Percentiles rank a stretch among this genome's conserved stretches.
phyloP scores from a whole-genome alignment of 2,113 vertebrate genomes.

The Megaceryle maxima region DNA sequence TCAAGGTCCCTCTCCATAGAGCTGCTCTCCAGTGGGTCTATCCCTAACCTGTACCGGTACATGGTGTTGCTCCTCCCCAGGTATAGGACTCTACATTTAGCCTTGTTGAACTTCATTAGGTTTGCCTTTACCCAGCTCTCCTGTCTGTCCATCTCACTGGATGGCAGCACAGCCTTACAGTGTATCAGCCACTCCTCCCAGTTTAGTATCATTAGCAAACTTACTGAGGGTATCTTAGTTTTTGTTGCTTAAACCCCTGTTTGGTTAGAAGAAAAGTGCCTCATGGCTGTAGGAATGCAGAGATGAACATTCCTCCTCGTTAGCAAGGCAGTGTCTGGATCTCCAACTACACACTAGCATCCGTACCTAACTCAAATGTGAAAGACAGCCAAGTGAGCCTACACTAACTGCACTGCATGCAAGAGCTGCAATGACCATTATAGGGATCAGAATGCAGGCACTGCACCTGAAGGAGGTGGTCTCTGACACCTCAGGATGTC shows the following conservation, averaged over 20 bases:
- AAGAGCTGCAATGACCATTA: neutral
- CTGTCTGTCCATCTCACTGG: no score
- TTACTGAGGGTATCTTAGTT: neutral
- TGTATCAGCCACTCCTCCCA: no score
- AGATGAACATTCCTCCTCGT: conserved; percentile 12
- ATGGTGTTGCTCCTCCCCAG: no score
- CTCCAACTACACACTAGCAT: neutral
- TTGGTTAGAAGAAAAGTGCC: neutral
- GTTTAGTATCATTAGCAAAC: no score
- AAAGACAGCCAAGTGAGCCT: neutral
- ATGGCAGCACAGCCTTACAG: no score
- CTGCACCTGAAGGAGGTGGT: neutral
- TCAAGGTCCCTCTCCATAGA: no score
- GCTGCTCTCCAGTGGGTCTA: no score
- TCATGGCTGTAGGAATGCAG: neutral
- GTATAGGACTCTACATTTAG: no score
- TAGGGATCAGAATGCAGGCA: neutral
- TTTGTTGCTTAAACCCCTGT: neutral
- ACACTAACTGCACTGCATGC: neutral
- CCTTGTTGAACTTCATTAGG: no score
- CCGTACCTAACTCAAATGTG: neutral
- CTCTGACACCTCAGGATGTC: neutral
- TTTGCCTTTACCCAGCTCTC: no score
- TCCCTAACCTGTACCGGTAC: no score
- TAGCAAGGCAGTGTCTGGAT: neutral